Base-by-base conservation (phyloP, 2,888 invertebrate species). In the Protodeltote pygarga region DNA sequence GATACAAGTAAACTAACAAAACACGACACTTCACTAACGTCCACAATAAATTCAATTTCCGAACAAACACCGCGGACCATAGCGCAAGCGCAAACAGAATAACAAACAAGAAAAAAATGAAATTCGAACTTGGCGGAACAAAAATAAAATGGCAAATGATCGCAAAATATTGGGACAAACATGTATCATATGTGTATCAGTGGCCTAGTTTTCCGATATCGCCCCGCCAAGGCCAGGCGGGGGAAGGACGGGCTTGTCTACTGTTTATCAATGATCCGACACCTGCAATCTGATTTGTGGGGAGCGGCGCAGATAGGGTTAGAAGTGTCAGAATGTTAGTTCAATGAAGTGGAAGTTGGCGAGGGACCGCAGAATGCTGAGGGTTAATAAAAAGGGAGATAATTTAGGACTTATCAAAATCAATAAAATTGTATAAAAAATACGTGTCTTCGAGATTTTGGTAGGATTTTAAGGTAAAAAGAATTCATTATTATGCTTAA, bases 131-230 rank as follows among this genome's bases (percentile, higher is more conserved):
- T 64, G 20, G 53, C 51, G 32, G 37, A 41, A 32, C 58, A 45
- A 65, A 75, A 61, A 71, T 67, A 62, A 64, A 63, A 57, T 49
- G 46, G 38, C 57, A 61, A 79, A 72, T 80, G 60, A 62, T 65
- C 61, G 66, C 68, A 50, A 69, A 69, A 68, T 75, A 76, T 79
- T 64, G 61, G 57, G 39, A 35, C 29, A 50, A 32, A 25, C 39
- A 29, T 42, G 33, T 45, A 32, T 49, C 45, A 58, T 54, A 55
- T 52, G 42, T 57, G 41, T 80, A 80, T 82, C 79, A 66, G 46
- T 79, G 84, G 51, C 83, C 83, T 65, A 85, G 73, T 77, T 86
- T 73, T 50, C 65, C 72, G 77, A 77, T 83, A 82, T 75, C 79
- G n/a, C n/a, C n/a, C 70, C 29, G 39, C 50, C 79, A 81, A 86